A percentile compares a stretch with the other conserved stretches of the same genome.
Conservation (phyloP, 2,797 vertebrate species). For the Cynopterus sphinx region DNA sequence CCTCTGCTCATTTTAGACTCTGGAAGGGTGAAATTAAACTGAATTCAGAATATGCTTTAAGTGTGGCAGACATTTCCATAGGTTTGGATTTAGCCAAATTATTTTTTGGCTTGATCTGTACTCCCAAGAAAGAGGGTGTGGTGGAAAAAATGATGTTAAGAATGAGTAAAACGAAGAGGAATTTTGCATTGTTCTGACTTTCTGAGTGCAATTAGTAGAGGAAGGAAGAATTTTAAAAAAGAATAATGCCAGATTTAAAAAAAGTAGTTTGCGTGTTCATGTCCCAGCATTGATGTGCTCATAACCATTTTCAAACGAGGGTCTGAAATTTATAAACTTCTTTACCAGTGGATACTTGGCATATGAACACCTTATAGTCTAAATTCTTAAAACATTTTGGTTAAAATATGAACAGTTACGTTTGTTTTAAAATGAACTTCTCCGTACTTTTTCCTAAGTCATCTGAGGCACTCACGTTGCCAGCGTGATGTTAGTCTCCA, state of each 20-base stretch:
- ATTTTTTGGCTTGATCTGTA: constrained; percentile 55
- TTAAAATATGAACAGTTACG: neutral
- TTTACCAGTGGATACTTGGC: neutral
- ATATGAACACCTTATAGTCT: neutral
- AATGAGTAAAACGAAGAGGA: constrained; percentile 20
- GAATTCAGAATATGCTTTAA: neutral
- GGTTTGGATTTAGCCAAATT: constrained; percentile 5
- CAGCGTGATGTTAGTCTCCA: neutral
- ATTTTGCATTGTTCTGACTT: constrained; percentile 13
- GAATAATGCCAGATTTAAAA: neutral
- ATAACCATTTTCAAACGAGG: neutral
- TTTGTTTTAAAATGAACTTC: neutral
- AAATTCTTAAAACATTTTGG: neutral
- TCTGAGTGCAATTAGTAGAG: neutral
- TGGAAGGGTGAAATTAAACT: constrained; percentile 8
- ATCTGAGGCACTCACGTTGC: neutral
- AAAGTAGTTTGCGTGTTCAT: neutral
- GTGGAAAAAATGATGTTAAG: constrained; percentile 31
- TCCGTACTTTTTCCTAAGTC: neutral
- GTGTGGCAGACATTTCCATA: neutral
- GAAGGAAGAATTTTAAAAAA: neutral
- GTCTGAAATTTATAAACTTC: neutral
- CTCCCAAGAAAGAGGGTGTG: constrained; percentile 50
- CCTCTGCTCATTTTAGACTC: neutral
- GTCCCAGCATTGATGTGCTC: neutral